Evolutionary conservation across 2,888 invertebrate species (phyloP), one percentile per base, ranked within the genome.

Genomic region (Diloba caeruleocephala): DNA sequence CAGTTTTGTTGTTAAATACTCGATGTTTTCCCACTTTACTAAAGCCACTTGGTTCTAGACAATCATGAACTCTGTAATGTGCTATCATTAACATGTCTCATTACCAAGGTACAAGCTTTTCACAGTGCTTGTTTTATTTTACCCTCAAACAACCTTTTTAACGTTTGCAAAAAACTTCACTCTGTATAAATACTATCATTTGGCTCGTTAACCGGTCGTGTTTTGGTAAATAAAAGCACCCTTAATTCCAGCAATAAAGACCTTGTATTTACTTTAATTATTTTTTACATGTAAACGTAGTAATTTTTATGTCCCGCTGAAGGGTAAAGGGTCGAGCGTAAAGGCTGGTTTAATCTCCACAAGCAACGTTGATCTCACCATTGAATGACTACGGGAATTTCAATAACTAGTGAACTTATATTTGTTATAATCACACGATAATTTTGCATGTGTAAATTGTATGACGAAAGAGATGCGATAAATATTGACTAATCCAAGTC

Each of bases 221-320:
- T 70, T 49, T 58, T 46, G 52, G 57, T 65, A 65, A 70, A 70
- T 61, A 74, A 70, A 70, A 43, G 34, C 48, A 49, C 33, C 37
- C 51, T 50, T 74, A 70, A 73, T 71, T 43, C 45, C 37, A 49
- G 44, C 54, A 57, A 53, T 74, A 71, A 58, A 70, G 45, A 34
- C 55, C 31, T 52, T 38, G 50, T 74, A 65, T 71, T 74, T 74
- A 74, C 61, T 65, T 71, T 71, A 71, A 71, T 71, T 70, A 74
- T 74, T 74, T 70, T 69, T 58, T 49, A 65, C 54, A 55, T 51
- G 56, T 60, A 57, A 61, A 55, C 54, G 33, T 23, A 50, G 53
- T 56, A 42, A 54, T 59, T 65, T 74, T 57, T 50, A 70, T 54
- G 53, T 52, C n/a, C 12, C 28, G 48, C 15, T 56, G 31, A 53